Evolutionary conservation across 2,888 invertebrate species (phyloP).

Genomic region (Proisotoma minuta): DNA sequence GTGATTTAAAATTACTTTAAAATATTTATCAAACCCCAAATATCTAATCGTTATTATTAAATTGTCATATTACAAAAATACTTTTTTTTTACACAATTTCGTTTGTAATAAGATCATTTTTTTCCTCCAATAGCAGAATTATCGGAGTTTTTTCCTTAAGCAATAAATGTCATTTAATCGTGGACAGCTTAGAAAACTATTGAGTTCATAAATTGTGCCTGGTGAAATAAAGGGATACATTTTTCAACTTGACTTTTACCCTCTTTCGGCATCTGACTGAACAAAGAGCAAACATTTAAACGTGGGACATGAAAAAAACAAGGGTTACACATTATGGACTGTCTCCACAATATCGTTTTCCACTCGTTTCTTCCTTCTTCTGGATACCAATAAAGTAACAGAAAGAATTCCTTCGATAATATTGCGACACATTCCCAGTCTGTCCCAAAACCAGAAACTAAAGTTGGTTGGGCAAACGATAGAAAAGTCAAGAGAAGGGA

Average conservation of each 20-base stretch:
- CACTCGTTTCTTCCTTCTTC: neutral
- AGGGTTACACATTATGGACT: constrained; percentile 1
- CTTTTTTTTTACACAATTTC: too few species aligned
- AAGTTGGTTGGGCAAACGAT: neutral
- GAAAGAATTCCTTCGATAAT: constrained; percentile 15
- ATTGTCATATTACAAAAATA: too few species aligned
- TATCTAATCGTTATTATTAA: too few species aligned
- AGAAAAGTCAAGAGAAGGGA: constrained; percentile 13
- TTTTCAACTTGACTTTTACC: constrained; percentile 25
- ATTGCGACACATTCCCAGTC: constrained; percentile 14
- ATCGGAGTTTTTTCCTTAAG: constrained; percentile 15
- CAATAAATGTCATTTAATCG: constrained; percentile 48
- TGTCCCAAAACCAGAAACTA: neutral
- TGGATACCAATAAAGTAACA: constrained; percentile 7
- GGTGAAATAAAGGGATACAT: constrained; percentile 31
- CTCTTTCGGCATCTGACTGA: neutral
- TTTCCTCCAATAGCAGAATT: neutral
- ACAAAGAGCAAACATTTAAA: constrained; percentile 3
- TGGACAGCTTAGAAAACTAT: constrained; percentile 41
- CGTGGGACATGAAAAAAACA: neutral
- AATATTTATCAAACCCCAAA: too few species aligned
- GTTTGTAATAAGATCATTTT: too few species aligned
- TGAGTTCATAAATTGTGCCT: constrained; percentile 47
- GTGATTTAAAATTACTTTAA: too few species aligned
- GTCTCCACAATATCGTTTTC: neutral